phyloP scores from a whole-genome alignment of 2,113 vertebrate genomes.

The Aramus guarauna region DNA sequence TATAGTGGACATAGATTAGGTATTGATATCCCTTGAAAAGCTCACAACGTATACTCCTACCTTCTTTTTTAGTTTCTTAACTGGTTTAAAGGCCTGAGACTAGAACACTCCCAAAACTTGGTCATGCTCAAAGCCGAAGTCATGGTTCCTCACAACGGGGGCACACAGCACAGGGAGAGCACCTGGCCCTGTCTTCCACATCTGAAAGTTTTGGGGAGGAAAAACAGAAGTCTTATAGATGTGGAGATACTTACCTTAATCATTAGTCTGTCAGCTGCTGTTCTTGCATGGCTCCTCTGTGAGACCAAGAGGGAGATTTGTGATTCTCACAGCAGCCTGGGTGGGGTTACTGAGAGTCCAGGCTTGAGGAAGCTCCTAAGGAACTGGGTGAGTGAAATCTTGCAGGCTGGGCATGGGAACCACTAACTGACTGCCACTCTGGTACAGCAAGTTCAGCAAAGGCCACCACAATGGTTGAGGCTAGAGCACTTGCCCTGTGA shows the following conservation, averaged over 20 bases:
- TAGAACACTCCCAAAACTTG: background rate
- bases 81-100: background rate
- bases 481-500: background rate
- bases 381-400: background rate
- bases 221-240: background rate
- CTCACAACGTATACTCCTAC: background rate
- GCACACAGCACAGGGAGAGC: background rate
- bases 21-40: background rate
- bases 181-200: background rate
- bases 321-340: background rate
- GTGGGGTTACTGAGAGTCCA: background rate
- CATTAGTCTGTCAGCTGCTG: background rate
- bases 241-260: background rate
- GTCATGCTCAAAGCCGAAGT: background rate
- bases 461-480: fast-evolving
- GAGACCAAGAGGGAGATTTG: background rate
- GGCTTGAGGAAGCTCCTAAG: background rate
- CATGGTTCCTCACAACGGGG: background rate
- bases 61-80: background rate
- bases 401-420: background rate
- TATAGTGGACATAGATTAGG: background rate
- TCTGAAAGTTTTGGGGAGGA: background rate
- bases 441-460: background rate
- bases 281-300: fast-evolving
- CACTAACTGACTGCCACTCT: fast-evolving